Evolutionary conservation across 2,113 vertebrate species (phyloP), one percentile per base, ranked within the genome.

Genomic region (Halichoeres trimaculatus): DNA sequence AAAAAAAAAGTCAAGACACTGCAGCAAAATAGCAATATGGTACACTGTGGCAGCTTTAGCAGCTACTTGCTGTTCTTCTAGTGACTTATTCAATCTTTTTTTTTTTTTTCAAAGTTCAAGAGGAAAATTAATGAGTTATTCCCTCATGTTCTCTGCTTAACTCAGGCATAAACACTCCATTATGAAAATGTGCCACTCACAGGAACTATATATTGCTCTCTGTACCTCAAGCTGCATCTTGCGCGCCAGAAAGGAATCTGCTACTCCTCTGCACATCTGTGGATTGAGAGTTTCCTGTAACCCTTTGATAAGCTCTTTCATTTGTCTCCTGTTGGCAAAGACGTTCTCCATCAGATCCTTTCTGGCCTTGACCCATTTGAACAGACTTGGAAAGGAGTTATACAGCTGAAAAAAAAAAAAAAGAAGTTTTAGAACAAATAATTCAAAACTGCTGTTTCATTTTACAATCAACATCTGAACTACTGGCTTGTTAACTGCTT

Each of bases 211-310:
- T 12, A 10, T 19, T 45, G 16, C 7, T 16, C 17, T 45, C 14
- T 16, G 43, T 66, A 84, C 85, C 81, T 81, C 40, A 4, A 74
- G 60, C 2, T 61, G 11, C 12, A 34, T 52, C n/a, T 88, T 70
- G 12, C 47, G 68, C 35, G 70, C 41, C 43, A 90, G 59, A 51
- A 88, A 90, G n/a, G 76, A 57, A 24, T 90, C 85, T 20, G 74
- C 56, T 1, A 86, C 62, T 4, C 88, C 69, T 69, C 76, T 66
- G 58, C 58, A 61, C 34, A 80, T 54, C 16, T 80, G 36, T 16
- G 78, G 53, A 55, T 80, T 83, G 3, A 90, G 63, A 11, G 70
- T 78, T 1, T 64, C 54, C 43, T 62, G 35, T 66, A 81, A 60
- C 30, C n/a, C 2, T 3, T 16, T 43, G 10, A 76, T 43, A 10